Evolutionary conservation across 1,140 invertebrate species (phyloP), one percentile per base, ranked within the genome.

Genomic region (Drosophila saltans): DNA sequence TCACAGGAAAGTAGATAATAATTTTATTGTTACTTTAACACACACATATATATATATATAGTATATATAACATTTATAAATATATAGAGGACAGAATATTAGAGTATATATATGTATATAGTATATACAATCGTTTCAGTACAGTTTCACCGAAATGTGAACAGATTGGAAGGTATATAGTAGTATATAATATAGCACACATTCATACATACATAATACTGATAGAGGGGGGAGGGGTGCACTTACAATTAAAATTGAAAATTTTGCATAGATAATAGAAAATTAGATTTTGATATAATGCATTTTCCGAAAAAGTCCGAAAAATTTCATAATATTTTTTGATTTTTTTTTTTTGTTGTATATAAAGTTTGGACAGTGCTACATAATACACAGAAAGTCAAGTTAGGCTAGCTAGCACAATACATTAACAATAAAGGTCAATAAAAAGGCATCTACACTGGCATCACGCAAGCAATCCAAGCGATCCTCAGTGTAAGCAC

Each of bases 1-100:
- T 90, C 84, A 88, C 84, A 89, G 75, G 78, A 84, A 69, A 84
- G 78, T 81, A 78, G 74, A 78, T 52, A 81, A 77, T 63, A 81
- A 80, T 80, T 88, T 88, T 88, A 89, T 89, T 88, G 57, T 73
- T 68, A 75, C 33, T 68, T 48, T 67, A 66, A 74, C 80, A 72
- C 65, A 80, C 67, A 77, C 52, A 80, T 55, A 30, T 63, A 74
- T 41, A 55, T 66, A 36, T 43, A 57, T 48, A 63, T n/a, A 63
- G 28, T 28, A 28, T 45, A 28, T 45, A 63, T 41, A 26, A 28
- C 39, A 43, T 41, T 48, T 43, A 52, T 64, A 48, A 45, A 64
- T 16, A 16, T 16, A 16, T 64, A 41, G 55, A 61, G 69, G 59
- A 78, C 62, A 78, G 64, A 43, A 40, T 65, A 75, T 66, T 40